Evolutionary conservation across 2,888 invertebrate genomes (phyloP).

Genomic region (Melipona beecheii): DNA sequence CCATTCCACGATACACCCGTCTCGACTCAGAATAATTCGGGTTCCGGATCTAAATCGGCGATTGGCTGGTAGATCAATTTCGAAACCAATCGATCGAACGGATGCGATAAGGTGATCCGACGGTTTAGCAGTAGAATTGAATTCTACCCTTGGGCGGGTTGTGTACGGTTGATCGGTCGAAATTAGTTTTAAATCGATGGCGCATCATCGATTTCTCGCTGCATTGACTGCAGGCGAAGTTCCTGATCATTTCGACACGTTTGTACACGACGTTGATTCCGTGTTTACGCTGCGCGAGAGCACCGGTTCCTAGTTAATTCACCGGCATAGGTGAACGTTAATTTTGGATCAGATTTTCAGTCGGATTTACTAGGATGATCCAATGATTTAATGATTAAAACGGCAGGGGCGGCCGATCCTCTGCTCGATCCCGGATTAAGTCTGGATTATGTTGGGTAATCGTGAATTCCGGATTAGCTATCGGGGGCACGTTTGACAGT

Average conservation of each 20-base stretch:
- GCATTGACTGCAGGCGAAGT: constrained; percentile 10
- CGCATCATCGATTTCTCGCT: constrained; percentile 12
- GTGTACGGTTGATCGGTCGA: neutral
- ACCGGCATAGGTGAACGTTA: constrained; percentile 28
- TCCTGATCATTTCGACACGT: neutral
- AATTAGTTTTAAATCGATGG: constrained; percentile 40
- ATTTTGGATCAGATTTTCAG: constrained; percentile 55
- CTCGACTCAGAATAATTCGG: constrained; percentile 4
- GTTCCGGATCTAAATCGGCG: constrained; percentile 19
- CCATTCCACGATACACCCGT: neutral
- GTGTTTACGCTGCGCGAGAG: constrained; percentile 33
- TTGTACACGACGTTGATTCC: constrained; percentile 25
- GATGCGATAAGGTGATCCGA: constrained; percentile 35
- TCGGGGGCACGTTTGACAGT: constrained; percentile 33
- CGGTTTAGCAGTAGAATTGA: constrained; percentile 41
- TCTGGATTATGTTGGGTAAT: constrained; percentile 48
- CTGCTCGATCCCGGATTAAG: constrained; percentile 50
- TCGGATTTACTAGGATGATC: constrained; percentile 47
- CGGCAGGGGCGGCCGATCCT: constrained; percentile 36
- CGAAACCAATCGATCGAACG: constrained; percentile 14
- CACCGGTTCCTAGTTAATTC: constrained; percentile 25
- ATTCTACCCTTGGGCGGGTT: constrained; percentile 23
- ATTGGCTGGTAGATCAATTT: constrained; percentile 19
- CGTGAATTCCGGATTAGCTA: constrained; percentile 49
- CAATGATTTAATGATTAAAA: constrained; percentile 58